Conservation (phyloP, 2,888 invertebrate species). For the Pocota personata region DNA sequence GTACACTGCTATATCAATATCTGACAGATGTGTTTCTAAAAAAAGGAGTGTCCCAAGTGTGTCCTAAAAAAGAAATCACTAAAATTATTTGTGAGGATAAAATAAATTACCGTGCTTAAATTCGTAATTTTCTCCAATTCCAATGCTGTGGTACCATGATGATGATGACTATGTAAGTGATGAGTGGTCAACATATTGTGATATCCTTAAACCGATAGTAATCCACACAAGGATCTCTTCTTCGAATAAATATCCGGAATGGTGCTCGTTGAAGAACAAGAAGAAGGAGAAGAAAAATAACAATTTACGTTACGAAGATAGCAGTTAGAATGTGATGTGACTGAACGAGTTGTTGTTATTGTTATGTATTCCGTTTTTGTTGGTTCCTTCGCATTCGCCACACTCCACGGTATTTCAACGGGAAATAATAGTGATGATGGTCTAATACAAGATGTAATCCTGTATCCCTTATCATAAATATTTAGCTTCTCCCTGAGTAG, state of each 20-base stretch:
- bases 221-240: constrained; percentile 50
- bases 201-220: constrained; percentile 67
- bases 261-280: background rate
- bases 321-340: constrained; percentile 4
- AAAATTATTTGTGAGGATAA: constrained; percentile 13
- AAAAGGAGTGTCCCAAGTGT: background rate
- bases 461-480: constrained; percentile 64
- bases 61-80: background rate
- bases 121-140: constrained; percentile 82
- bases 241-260: constrained; percentile 11
- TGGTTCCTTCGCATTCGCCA: constrained; percentile 6
- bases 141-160: constrained; percentile 81
- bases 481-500: constrained; percentile 58
- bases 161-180: constrained; percentile 82
- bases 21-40: background rate
- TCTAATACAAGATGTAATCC: constrained; percentile 59
- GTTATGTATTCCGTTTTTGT: constrained; percentile 11
- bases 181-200: constrained; percentile 82
- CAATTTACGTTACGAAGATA: constrained; percentile 31
- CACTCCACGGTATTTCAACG: constrained; percentile 29
- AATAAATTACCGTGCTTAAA: constrained; percentile 80
- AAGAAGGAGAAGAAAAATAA: constrained; percentile 18
- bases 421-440: constrained; percentile 23
- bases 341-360: constrained; percentile 21
- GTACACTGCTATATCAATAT: background rate